Base-by-base conservation (phyloP, 1,140 invertebrate species). In the Himalopsyche phryganea region DNA sequence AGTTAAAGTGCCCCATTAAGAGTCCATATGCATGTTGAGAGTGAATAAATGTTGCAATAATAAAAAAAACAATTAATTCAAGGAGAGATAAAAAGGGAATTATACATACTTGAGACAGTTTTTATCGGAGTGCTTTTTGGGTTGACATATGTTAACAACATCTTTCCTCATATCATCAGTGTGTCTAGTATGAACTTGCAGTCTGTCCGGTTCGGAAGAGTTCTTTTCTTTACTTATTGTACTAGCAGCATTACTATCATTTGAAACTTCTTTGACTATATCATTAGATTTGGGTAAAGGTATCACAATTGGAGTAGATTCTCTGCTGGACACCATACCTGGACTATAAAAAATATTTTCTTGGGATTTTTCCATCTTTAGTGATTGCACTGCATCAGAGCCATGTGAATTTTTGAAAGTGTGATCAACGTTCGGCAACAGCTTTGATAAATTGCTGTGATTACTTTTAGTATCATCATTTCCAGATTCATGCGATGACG, bases 331-430 rank as follows among this genome's bases (percentile, higher is more conserved):
- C 14, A 20, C 51, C 56, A 63, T 63, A 6, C 51, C 52, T 2
- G 61, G 61, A 46, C 61, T 63, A 33, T 63, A 63, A 14, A 50
- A 57, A 10, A 57, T 57, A 28, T 56, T 18, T 1, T 13, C 28
- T 1, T 41, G 6, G 19, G 20, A 7, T 18, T 14, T 17, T 18
- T 45, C 17, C 6, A 6, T 42, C 6, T 35, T 46, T 47, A 33
- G 6, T 1, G 51, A 33, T 7, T 17, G 18, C 7, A 10, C 13
- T 20, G 38, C 13, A 6, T 17, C 15, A 20, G 6, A 6, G 15
- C 4, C 6, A n/a, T 7, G 15, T 1, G 14, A 23, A 1, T 18
- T 6, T 0, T 17, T 42, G 7, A 28, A 10, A 0, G 15, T 11
- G 11, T 15, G 13, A 40, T 56, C 48, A 13, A 35, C 46, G 10